Conservation (phyloP, 2,113 vertebrate species). For the Phasianus colchicus region DNA sequence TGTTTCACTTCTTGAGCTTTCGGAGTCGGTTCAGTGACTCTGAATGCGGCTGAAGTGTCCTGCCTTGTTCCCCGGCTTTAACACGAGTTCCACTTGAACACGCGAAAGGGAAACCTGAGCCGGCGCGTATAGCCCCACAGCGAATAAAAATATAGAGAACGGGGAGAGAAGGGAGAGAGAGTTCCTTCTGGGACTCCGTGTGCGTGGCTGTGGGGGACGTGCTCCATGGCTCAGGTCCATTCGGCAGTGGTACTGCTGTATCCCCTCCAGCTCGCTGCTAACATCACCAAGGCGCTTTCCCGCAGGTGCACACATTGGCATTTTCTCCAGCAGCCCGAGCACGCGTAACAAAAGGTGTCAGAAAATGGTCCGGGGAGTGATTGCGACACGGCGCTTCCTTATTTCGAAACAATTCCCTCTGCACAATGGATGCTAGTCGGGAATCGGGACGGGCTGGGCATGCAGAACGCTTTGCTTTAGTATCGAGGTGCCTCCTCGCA, state of each 20-base stretch:
- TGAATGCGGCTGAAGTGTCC: constrained; percentile 80
- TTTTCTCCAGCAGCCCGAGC: constrained; percentile 20
- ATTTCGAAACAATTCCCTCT: constrained; percentile 19
- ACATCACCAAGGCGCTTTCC: constrained; percentile 38
- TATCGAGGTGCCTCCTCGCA: not conserved
- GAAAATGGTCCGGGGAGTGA: not conserved
- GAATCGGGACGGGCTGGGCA: not conserved
- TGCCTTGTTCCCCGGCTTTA: constrained; percentile 73
- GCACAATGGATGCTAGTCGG: not conserved
- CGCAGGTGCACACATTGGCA: constrained; percentile 72
- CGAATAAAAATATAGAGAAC: constrained; percentile 75
- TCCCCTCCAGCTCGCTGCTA: constrained; percentile 75
- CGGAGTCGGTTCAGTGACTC: constrained; percentile 81
- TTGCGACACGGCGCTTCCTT: constrained; percentile 20
- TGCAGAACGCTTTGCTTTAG: not conserved
- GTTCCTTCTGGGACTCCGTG: constrained; percentile 48
- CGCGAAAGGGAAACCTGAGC: constrained; percentile 87
- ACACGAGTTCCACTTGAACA: constrained; percentile 83
- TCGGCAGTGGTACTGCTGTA: constrained; percentile 76
- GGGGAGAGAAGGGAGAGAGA: constrained; percentile 15
- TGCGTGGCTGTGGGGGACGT: constrained; percentile 45
- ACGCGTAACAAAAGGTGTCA: constrained; percentile 1
- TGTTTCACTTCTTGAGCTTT: constrained; percentile 65
- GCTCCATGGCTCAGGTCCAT: constrained; percentile 66
- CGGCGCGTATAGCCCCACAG: constrained; percentile 81